A percentile compares a stretch with the other conserved stretches of the same genome.
phyloP scores from a whole-genome alignment of 2,113 vertebrate species.

The Lycaon pictus region DNA sequence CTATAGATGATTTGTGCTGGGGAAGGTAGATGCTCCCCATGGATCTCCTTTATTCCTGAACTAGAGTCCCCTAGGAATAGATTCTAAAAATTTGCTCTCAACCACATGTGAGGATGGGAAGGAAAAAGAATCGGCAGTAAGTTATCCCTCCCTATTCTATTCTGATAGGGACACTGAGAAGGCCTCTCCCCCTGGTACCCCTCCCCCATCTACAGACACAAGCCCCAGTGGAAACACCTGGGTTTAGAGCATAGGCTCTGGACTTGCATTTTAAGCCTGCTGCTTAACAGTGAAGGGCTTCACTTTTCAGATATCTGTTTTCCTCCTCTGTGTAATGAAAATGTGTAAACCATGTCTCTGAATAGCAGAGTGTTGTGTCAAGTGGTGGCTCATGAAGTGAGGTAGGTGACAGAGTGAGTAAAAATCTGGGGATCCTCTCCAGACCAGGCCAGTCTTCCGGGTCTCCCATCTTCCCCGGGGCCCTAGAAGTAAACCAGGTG shows the following conservation, averaged over 20 bases:
- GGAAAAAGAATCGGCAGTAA: neutral
- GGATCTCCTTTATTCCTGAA: neutral
- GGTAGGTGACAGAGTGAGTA: neutral
- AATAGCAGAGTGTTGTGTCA: neutral
- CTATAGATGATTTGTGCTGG: neutral
- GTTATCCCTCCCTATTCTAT: neutral
- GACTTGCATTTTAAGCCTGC: neutral
- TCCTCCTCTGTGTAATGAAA: neutral
- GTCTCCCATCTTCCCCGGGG: neutral
- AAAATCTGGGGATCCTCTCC: neutral
- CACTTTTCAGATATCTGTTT: neutral
- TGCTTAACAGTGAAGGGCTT: neutral
- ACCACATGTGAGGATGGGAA: neutral
- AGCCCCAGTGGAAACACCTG: neutral
- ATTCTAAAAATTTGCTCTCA: neutral
- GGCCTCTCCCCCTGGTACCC: fast-evolving
- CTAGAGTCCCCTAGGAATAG: neutral
- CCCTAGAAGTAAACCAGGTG: neutral
- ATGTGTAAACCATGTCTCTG: neutral
- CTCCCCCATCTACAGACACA: neutral
- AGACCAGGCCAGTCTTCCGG: neutral
- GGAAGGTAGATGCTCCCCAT: neutral
- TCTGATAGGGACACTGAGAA: neutral
- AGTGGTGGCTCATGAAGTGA: neutral
- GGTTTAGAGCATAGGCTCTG: neutral